A percentile compares a stretch with the other conserved stretches of the same genome.
These are phyloP conservation scores for Anser brachyrhynchus DNA, from an alignment of 2,113 vertebrate species.

Conservation along the genomic window DNA sequence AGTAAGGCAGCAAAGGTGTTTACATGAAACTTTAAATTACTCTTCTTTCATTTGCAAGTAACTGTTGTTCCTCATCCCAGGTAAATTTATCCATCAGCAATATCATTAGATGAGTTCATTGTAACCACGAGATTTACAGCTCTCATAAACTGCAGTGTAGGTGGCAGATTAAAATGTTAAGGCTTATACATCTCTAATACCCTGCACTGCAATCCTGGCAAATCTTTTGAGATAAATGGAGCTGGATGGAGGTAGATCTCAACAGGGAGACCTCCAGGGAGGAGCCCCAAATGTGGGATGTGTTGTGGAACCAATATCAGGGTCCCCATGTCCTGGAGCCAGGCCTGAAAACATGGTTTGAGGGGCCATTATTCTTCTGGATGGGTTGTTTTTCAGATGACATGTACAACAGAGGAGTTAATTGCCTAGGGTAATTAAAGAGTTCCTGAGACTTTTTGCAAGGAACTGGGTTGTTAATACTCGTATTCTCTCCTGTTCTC, in stretches of 20 bases:
- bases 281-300: background rate
- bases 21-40: slow-evolving; percentile 65
- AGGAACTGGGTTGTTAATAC: slow-evolving; percentile 7
- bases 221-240: background rate
- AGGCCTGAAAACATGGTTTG: slow-evolving; percentile 34
- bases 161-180: slow-evolving; percentile 74
- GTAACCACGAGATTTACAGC: slow-evolving; percentile 68
- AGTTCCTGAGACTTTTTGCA: slow-evolving; percentile 59
- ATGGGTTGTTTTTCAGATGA: slow-evolving; percentile 43
- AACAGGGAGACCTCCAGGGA: background rate
- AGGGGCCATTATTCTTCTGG: slow-evolving; percentile 34
- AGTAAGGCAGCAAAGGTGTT: slow-evolving; percentile 56
- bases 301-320: background rate
- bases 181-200: slow-evolving; percentile 42
- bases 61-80: slow-evolving; percentile 58
- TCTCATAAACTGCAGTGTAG: slow-evolving; percentile 71
- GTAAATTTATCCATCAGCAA: slow-evolving; percentile 72
- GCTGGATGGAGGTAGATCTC: background rate
- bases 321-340: background rate
- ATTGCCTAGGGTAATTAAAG: slow-evolving; percentile 65
- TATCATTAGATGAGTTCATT: slow-evolving; percentile 75
- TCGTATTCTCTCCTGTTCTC: slow-evolving; percentile 1
- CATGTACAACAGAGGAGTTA: slow-evolving; percentile 31
- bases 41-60: slow-evolving; percentile 64
- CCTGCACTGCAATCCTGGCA: background rate